Percentiles rank a stretch among this genome's conserved stretches.
These are phyloP conservation scores for Hystrix cristata DNA, from an alignment of 2,113 vertebrate species.

Conservation along the genomic window DNA sequence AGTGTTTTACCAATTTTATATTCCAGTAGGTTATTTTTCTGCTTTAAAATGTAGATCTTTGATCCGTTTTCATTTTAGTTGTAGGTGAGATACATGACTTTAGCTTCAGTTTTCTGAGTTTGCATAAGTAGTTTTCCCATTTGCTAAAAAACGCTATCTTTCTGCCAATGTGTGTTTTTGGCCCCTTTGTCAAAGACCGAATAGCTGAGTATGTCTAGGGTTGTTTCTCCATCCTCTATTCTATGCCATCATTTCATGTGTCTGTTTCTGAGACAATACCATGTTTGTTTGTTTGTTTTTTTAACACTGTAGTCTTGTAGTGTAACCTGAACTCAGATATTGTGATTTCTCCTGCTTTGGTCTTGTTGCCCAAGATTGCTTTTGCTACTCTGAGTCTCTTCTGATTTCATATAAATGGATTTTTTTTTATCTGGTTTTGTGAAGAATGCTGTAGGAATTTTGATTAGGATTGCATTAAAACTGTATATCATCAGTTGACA, in stretches of 20 bases:
- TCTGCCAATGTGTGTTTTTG: not conserved
- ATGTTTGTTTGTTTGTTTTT: not conserved
- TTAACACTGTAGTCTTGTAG: not conserved
- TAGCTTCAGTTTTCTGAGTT: not conserved
- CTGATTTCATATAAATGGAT: not conserved
- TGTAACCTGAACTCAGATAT: not conserved
- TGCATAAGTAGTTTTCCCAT: not conserved
- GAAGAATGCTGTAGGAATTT: not conserved
- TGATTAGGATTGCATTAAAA: not conserved
- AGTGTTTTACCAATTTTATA: not conserved
- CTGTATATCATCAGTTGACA: not conserved
- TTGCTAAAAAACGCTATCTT: not conserved
- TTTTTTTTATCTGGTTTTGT: not conserved
- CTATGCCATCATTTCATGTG: not conserved
- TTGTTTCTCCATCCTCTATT: not conserved
- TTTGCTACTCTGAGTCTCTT: not conserved
- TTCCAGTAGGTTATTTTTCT: not conserved
- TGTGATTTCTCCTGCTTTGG: not conserved
- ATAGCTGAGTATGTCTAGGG: not conserved
- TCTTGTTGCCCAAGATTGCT: not conserved
- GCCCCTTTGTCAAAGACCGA: not conserved
- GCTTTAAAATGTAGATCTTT: not conserved
- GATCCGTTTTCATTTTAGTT: not conserved
- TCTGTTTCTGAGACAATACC: not conserved
- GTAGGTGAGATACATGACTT: not conserved